Conservation (phyloP, 2,888 invertebrate genomes). For the Incurvaria masculella region DNA sequence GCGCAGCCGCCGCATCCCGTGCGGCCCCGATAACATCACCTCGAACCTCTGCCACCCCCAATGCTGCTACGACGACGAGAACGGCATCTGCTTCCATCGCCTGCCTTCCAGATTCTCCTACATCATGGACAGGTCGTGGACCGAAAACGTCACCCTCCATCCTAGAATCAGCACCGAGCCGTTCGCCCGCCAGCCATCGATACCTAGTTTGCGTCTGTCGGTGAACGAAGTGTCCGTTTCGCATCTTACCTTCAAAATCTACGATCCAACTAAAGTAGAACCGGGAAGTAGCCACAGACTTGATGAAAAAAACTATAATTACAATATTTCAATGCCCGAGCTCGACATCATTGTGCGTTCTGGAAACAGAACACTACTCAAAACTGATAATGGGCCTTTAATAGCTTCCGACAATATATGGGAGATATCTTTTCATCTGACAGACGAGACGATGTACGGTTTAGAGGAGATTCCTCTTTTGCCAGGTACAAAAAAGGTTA, state of each 20-base stretch:
- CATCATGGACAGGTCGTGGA: constrained; percentile 30
- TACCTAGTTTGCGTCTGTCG: constrained; percentile 27
- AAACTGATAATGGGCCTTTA: constrained; percentile 54
- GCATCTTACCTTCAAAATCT: constrained; percentile 35
- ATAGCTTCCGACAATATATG: constrained; percentile 59
- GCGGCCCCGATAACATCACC: constrained; percentile 31
- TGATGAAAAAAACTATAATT: constrained; percentile 26
- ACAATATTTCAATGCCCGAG: constrained; percentile 30
- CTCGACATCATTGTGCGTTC: constrained; percentile 28
- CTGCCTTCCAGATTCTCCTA: constrained; percentile 53
- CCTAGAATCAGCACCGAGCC: constrained; percentile 35
- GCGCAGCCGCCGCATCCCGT: constrained; percentile 30
- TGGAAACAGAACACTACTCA: constrained; percentile 37
- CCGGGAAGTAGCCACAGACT: constrained; percentile 23
- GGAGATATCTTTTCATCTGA: constrained; percentile 57
- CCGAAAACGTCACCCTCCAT: constrained; percentile 27
- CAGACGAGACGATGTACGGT: constrained; percentile 52
- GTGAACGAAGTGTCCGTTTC: constrained; percentile 35
- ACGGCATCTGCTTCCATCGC: constrained; percentile 48
- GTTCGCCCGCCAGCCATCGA: constrained; percentile 26
- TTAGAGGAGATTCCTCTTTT: constrained; percentile 48
- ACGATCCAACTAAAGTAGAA: constrained; percentile 23
- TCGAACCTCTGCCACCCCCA: constrained; percentile 35
- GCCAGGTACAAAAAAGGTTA: constrained; percentile 28
- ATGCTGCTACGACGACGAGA: constrained; percentile 49